Percentiles rank a stretch among this genome's conserved stretches.
phyloP scores from a whole-genome alignment of 1,140 invertebrate genomes.

The Elymnias hypermnestra region DNA sequence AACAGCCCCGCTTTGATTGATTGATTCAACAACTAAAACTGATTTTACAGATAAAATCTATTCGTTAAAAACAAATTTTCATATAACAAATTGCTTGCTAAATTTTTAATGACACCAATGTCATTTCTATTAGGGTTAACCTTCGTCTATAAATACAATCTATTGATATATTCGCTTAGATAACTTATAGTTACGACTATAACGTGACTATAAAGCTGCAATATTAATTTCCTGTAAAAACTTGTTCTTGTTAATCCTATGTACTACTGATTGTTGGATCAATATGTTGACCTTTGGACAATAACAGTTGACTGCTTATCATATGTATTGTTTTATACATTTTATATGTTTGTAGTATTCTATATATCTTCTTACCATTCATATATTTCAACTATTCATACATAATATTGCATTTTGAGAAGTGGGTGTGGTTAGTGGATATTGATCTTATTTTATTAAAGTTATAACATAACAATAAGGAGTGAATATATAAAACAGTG shows the following conservation, averaged over 20 bases:
- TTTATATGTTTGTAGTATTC: conserved; percentile 1
- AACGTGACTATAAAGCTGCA: neutral
- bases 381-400: too few species aligned
- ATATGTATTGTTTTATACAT: neutral
- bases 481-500: too few species aligned
- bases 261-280: conserved; percentile 5
- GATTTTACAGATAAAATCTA: too few species aligned
- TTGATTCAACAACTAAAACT: too few species aligned
- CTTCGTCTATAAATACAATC: conserved; percentile 61
- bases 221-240: neutral
- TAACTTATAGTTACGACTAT: neutral
- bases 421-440: neutral
- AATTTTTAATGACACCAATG: conserved; percentile 30
- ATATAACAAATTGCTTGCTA: neutral
- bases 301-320: conserved; percentile 10
- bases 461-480: too few species aligned
- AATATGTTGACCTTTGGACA: conserved; percentile 18
- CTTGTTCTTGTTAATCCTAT: too few species aligned
- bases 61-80: too few species aligned
- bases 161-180: conserved; percentile 4
- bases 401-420: too few species aligned
- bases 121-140: conserved; percentile 46
- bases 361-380: too few species aligned
- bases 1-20: conserved; percentile 13
- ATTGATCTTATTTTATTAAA: too few species aligned